These are phyloP conservation scores for Avahi laniger DNA, from an alignment of 2,797 vertebrate species.

Conservation along the genomic window DNA sequence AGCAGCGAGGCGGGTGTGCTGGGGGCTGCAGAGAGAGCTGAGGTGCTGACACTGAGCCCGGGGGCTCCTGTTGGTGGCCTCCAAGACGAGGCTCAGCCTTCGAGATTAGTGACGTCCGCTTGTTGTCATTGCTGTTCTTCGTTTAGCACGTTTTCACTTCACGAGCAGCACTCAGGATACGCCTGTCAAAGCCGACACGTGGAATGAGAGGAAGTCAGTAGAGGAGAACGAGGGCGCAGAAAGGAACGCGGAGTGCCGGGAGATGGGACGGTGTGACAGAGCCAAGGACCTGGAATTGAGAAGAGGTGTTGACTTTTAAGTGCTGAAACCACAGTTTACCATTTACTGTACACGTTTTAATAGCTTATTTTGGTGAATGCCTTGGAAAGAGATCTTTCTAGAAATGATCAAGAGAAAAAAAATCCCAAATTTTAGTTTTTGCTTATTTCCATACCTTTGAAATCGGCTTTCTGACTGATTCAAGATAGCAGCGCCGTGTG, in stretches of 20 bases:
- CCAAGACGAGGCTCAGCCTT: fast-evolving
- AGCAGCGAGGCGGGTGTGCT: neutral
- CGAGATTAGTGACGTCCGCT: fast-evolving
- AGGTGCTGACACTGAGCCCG: fast-evolving
- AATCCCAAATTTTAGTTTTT: neutral
- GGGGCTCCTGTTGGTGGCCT: neutral
- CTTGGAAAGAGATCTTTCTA: neutral
- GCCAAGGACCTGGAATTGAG: neutral
- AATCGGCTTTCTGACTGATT: neutral
- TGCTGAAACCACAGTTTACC: neutral
- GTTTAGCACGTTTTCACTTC: fast-evolving
- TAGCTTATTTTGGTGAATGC: neutral
- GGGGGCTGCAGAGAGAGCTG: neutral
- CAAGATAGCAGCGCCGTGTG: fast-evolving
- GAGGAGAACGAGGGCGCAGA: fast-evolving
- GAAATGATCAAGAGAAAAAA: neutral
- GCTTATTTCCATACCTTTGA: neutral
- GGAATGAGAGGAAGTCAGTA: fast-evolving
- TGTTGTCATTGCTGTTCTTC: fast-evolving
- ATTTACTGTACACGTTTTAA: fast-evolving
- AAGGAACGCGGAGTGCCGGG: fast-evolving
- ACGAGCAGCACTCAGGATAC: neutral
- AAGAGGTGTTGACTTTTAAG: neutral
- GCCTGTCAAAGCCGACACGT: neutral
- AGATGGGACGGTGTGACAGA: fast-evolving